Conservation (phyloP, 2,113 vertebrate genomes). For the Sorex araneus region DNA sequence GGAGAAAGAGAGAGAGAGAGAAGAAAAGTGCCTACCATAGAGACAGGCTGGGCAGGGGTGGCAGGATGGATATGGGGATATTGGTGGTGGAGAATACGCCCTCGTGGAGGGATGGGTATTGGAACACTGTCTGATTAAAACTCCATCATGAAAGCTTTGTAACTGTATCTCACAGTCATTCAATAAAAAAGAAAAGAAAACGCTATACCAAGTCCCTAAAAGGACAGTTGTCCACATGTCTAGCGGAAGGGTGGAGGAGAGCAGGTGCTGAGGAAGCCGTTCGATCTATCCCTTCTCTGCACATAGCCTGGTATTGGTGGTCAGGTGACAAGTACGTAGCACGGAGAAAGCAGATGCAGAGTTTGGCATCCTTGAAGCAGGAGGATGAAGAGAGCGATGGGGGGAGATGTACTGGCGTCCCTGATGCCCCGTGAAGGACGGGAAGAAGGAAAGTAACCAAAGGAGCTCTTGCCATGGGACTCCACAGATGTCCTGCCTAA, state of each 20-base stretch:
- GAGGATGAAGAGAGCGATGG: not conserved
- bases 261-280: fast-evolving
- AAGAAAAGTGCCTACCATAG: too few species aligned
- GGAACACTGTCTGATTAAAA: too few species aligned
- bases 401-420: not conserved
- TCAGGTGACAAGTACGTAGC: too few species aligned
- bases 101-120: too few species aligned
- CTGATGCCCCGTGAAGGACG: not conserved
- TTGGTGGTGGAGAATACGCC: too few species aligned
- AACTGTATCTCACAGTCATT: too few species aligned
- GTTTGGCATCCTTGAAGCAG: not conserved
- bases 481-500: not conserved
- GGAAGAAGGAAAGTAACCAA: not conserved
- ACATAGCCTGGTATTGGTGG: too few species aligned
- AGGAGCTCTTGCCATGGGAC: not conserved
- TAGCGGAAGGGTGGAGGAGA: not conserved
- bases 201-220: not conserved
- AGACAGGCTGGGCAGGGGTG: too few species aligned
- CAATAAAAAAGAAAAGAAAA: too few species aligned
- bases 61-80: too few species aligned
- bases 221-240: not conserved
- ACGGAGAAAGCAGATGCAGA: not conserved
- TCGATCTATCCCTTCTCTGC: not conserved
- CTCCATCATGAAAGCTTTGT: too few species aligned
- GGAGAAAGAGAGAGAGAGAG: too few species aligned